These are phyloP conservation scores for Crocallis elinguaria DNA, from an alignment of 2,888 invertebrate species.

Conservation along the genomic window DNA sequence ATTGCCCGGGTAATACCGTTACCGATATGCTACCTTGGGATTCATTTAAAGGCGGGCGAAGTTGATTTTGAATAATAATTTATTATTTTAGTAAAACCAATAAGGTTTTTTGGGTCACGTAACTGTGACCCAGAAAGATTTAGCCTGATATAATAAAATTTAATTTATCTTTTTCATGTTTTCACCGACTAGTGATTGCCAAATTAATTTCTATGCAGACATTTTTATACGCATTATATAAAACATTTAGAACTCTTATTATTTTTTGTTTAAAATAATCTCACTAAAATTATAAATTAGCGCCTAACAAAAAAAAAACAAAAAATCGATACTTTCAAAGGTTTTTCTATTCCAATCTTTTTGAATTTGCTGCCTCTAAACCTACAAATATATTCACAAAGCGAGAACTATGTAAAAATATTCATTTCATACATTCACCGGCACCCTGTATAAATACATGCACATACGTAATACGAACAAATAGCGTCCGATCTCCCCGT, in stretches of 20 bases:
- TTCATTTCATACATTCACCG: conserved; percentile 39
- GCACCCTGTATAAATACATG: conserved; percentile 33
- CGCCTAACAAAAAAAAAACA: not conserved
- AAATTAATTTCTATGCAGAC: too few species aligned
- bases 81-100: not conserved
- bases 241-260: too few species aligned
- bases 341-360: conserved; percentile 17
- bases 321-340: conserved; percentile 5
- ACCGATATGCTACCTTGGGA: not conserved
- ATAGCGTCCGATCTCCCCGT: conserved; percentile 16
- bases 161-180: too few species aligned
- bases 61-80: not conserved
- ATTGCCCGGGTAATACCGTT: conserved; percentile 5
- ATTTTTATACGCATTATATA: too few species aligned
- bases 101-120: too few species aligned
- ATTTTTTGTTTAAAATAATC: too few species aligned
- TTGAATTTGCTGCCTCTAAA: conserved; percentile 24
- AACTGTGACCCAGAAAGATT: too few species aligned
- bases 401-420: conserved; percentile 42
- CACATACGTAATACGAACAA: conserved; percentile 37
- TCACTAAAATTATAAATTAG: too few species aligned
- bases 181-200: too few species aligned
- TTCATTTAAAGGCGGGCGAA: not conserved
- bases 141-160: too few species aligned
- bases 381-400: conserved; percentile 36